A percentile compares a stretch with the other conserved stretches of the same genome.
Evolutionary conservation across 2,797 vertebrate genomes (phyloP).

Genomic region (Poecilia gillii): DNA sequence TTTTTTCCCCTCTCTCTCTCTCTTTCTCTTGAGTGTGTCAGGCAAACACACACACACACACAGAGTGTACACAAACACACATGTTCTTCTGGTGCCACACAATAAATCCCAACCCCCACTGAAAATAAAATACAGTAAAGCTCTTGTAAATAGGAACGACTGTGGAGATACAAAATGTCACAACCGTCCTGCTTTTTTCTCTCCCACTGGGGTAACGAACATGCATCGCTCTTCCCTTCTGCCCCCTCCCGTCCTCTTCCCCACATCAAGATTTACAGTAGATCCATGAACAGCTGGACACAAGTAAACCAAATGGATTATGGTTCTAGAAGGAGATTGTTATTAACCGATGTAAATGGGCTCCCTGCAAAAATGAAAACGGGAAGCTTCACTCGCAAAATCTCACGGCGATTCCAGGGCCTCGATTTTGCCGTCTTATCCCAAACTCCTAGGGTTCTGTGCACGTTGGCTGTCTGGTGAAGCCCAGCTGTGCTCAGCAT

Average conservation of each 20-base stretch:
- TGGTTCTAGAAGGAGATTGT: slow-evolving; percentile 27
- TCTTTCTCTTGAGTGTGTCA: slow-evolving; percentile 51
- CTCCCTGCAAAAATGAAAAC: slow-evolving; percentile 15
- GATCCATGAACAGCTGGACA: slow-evolving; percentile 35
- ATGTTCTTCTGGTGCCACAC: slow-evolving; percentile 59
- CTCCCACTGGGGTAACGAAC: slow-evolving; percentile 43
- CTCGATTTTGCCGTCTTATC: slow-evolving; percentile 38
- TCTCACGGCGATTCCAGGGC: slow-evolving; percentile 33
- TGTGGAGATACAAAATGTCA: slow-evolving; percentile 57
- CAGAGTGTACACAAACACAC: slow-evolving; percentile 54
- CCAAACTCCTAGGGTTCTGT: slow-evolving; percentile 38
- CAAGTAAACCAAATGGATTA: slow-evolving; percentile 37
- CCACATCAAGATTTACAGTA: slow-evolving; percentile 27
- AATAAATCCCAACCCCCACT: slow-evolving; percentile 44
- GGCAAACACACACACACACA: slow-evolving; percentile 46
- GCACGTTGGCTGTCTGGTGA: slow-evolving; percentile 45
- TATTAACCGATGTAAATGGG: slow-evolving; percentile 44
- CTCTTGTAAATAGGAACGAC: slow-evolving; percentile 51
- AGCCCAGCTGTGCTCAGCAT: slow-evolving; percentile 58
- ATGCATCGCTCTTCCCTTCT: slow-evolving; percentile 9
- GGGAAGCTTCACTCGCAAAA: slow-evolving; percentile 24
- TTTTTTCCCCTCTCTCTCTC: not conserved
- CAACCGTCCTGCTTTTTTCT: slow-evolving; percentile 34
- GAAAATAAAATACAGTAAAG: slow-evolving; percentile 33
- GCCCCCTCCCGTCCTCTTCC: not conserved